Conservation (phyloP, 2,113 vertebrate genomes). For the Gambusia holbrooki region DNA sequence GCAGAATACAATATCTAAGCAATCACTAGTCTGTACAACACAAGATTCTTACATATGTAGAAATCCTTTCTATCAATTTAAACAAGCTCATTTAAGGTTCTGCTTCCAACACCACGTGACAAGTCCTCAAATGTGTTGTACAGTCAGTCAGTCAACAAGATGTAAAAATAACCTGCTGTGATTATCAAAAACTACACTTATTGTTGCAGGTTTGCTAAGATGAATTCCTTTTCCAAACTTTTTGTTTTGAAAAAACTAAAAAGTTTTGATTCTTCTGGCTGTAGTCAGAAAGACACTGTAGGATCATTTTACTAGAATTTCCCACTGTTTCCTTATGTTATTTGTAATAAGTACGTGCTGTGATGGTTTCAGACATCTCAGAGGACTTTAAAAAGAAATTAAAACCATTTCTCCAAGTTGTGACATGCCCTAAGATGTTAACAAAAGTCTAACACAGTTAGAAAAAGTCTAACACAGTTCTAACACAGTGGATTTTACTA, state of each 20-base stretch:
- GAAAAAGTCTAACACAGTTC: no score
- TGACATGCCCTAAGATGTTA: neutral
- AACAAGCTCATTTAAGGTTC: neutral
- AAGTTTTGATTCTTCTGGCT: no score
- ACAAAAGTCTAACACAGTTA: neutral
- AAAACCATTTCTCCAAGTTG: neutral
- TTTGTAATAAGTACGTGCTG: no score
- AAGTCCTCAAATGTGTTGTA: constrained; percentile 1
- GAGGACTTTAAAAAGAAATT: neutral
- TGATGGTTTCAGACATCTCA: no score
- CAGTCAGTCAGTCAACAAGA: neutral
- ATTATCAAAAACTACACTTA: neutral
- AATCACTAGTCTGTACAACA: neutral
- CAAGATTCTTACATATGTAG: neutral
- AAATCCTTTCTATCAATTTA: neutral
- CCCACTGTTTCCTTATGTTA: no score
- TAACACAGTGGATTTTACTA: no score
- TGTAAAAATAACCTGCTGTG: no score
- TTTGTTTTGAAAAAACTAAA: no score
- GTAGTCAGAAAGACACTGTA: no score
- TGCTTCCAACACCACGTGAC: neutral
- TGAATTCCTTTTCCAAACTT: no score
- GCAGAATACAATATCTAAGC: neutral
- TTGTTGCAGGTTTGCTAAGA: no score
- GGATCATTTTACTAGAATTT: no score